These are phyloP conservation scores for Rambutsinella grinnellia DNA, from an alignment of 2,888 invertebrate species.

Conservation along the genomic window DNA sequence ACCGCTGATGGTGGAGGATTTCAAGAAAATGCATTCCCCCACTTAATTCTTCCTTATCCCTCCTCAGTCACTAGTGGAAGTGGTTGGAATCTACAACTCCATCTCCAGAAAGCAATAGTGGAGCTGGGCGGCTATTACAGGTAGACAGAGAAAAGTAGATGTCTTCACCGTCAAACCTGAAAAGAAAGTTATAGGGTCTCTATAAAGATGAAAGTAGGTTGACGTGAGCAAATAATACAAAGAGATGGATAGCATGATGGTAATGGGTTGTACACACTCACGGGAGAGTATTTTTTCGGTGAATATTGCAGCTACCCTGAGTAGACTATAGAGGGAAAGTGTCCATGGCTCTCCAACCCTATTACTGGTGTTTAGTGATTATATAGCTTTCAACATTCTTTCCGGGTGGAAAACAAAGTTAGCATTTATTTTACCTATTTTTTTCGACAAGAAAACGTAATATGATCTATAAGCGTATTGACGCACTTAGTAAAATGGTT, in stretches of 20 bases:
- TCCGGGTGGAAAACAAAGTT: not conserved
- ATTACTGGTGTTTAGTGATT: no score
- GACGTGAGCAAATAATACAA: constrained; percentile 47
- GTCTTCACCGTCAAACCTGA: not conserved
- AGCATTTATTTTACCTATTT: not conserved
- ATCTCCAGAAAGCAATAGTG: not conserved
- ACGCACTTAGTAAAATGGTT: not conserved
- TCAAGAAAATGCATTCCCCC: constrained; percentile 32
- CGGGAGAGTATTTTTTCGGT: constrained; percentile 18
- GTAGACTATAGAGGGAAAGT: not conserved
- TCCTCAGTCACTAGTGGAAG: no score
- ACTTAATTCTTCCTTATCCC: constrained; percentile 1
- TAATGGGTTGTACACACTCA: constrained; percentile 45
- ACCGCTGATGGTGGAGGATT: not conserved
- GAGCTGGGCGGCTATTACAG: not conserved
- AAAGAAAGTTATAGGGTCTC: not conserved
- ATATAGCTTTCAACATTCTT: no score
- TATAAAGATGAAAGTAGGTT: constrained; percentile 40
- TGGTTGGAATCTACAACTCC: not conserved
- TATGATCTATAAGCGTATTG: not conserved
- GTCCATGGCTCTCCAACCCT: not conserved
- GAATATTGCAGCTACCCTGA: constrained; percentile 4
- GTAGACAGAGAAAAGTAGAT: not conserved
- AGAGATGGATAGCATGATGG: constrained; percentile 47
- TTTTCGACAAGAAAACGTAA: not conserved